These are phyloP conservation scores for Hoplodrina blanda DNA, from an alignment of 2,888 invertebrate genomes.

Conservation along the genomic window DNA sequence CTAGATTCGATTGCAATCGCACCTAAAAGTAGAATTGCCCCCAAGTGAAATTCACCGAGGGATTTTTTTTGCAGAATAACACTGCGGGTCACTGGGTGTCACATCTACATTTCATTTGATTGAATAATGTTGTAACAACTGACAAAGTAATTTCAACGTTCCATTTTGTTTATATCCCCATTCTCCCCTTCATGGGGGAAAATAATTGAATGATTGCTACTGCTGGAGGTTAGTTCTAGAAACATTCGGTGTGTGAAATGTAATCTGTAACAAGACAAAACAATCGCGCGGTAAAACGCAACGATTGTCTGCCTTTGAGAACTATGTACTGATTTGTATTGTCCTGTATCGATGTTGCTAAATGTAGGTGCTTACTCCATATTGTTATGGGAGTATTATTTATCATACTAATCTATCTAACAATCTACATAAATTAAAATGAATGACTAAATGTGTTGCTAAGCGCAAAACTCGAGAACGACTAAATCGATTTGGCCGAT, in stretches of 20 bases:
- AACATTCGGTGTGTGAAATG: conserved; percentile 32
- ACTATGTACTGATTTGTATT: not conserved
- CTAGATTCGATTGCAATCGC: no score
- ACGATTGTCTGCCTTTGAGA: conserved; percentile 24
- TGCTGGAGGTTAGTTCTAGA: conserved; percentile 46
- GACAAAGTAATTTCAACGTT: conserved; percentile 15
- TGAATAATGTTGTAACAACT: conserved; percentile 40
- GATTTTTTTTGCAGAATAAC: not conserved
- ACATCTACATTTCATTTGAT: conserved; percentile 36
- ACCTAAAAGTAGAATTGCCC: no score
- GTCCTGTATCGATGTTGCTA: not conserved
- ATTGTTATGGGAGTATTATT: not conserved
- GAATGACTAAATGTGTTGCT: no score
- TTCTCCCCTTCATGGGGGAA: conserved; percentile 53
- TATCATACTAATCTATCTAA: no score
- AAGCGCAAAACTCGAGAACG: no score
- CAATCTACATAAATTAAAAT: no score
- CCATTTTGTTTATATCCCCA: conserved; percentile 36
- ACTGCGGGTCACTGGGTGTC: not conserved
- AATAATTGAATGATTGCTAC: conserved; percentile 73
- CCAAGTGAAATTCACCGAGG: not conserved
- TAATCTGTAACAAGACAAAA: conserved; percentile 23
- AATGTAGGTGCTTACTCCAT: not conserved
- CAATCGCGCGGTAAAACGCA: conserved; percentile 13
- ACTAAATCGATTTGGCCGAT: no score